A percentile compares a stretch with the other conserved stretches of the same genome.
phyloP scores from a whole-genome alignment of 2,888 invertebrate species.

The Nephrotoma guestfalica region DNA sequence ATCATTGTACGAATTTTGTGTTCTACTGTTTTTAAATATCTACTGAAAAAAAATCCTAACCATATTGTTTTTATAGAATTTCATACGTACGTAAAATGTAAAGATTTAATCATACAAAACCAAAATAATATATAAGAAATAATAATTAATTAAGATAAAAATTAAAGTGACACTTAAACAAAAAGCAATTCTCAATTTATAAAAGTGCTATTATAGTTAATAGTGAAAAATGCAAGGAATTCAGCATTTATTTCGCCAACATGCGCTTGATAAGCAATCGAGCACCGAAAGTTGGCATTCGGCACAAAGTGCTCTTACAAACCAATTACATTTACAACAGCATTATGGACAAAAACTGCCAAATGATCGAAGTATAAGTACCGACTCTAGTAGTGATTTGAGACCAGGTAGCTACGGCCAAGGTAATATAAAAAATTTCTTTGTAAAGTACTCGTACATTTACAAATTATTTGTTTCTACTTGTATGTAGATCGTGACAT shows the following conservation, averaged over 20 bases:
- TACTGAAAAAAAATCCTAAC: neutral
- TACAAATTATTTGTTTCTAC: neutral
- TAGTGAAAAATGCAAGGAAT: slow-evolving; percentile 28
- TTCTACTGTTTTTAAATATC: neutral
- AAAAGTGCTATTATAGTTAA: neutral
- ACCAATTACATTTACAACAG: slow-evolving; percentile 11
- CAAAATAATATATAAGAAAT: neutral
- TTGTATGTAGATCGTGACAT: neutral
- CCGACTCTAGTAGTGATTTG: neutral
- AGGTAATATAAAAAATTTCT: neutral
- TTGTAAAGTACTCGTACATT: neutral
- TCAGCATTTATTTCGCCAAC: slow-evolving; percentile 32
- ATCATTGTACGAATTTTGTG: no score
- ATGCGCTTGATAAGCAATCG: slow-evolving; percentile 33
- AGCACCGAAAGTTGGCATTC: slow-evolving; percentile 37
- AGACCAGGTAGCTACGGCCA: neutral
- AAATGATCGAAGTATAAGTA: neutral
- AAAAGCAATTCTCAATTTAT: neutral
- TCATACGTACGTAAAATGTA: neutral
- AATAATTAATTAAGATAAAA: neutral
- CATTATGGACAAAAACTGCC: slow-evolving; percentile 9
- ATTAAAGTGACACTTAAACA: neutral
- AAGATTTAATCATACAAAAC: neutral
- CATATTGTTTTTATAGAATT: neutral
- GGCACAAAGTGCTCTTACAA: slow-evolving; percentile 14